Percentiles rank a stretch among this genome's conserved stretches.
phyloP scores from a whole-genome alignment of 2,797 vertebrate species.

The Nasua narica region DNA sequence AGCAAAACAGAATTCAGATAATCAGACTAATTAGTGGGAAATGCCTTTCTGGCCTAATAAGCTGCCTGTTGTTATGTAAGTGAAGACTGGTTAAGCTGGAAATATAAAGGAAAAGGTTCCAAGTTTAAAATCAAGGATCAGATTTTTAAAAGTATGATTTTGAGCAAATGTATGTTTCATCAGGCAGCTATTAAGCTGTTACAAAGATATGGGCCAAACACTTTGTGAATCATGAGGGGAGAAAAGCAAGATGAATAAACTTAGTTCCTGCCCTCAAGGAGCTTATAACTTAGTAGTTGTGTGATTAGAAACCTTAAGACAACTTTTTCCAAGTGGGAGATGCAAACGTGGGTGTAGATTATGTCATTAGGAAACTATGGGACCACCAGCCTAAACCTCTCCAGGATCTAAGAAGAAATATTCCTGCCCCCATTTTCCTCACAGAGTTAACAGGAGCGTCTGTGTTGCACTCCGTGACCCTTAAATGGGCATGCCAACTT shows the following conservation, averaged over 20 bases:
- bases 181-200: background rate
- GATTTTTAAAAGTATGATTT: background rate
- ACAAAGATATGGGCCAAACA: background rate
- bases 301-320: background rate
- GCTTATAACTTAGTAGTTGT: background rate
- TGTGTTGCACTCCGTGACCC: background rate
- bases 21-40: conserved; percentile 22
- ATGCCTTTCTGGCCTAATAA: background rate
- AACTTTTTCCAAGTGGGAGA: background rate
- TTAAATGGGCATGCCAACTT: background rate
- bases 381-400: background rate
- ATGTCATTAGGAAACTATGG: background rate
- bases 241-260: background rate
- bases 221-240: background rate
- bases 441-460: background rate
- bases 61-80: background rate
- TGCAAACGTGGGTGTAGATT: background rate
- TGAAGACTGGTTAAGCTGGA: conserved; percentile 26
- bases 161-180: background rate
- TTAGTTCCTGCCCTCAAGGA: background rate
- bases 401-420: conserved; percentile 9
- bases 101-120: background rate
- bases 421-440: background rate
- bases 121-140: background rate
- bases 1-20: conserved; percentile 33